These are phyloP conservation scores for Rhea americana DNA, from an alignment of 2,113 vertebrate genomes.

Conservation along the genomic window DNA sequence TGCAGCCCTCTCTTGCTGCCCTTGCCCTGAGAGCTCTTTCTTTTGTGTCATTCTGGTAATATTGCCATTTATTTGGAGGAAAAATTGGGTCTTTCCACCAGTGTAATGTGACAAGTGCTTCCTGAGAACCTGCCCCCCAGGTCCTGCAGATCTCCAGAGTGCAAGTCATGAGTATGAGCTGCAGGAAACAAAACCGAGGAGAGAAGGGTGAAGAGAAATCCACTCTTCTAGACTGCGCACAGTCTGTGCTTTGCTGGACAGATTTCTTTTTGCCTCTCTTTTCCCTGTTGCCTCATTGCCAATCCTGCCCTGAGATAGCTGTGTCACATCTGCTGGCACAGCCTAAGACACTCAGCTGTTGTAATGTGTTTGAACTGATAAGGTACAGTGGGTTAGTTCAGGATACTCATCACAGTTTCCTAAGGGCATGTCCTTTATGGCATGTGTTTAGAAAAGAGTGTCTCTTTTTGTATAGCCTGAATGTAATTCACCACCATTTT, in stretches of 20 bases:
- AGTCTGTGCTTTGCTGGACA: background rate
- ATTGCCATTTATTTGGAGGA: background rate
- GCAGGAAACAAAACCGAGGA: background rate
- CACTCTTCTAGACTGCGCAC: background rate
- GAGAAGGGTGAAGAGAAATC: background rate
- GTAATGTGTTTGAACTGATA: background rate
- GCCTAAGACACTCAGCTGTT: background rate
- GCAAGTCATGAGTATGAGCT: background rate
- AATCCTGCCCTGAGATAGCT: background rate
- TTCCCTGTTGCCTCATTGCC: background rate
- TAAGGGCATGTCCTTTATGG: background rate
- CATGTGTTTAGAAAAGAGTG: background rate
- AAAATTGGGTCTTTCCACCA: background rate
- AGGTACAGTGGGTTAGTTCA: background rate
- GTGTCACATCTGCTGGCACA: background rate
- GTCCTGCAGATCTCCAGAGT: background rate
- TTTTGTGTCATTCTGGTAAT: background rate
- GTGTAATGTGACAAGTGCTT: background rate
- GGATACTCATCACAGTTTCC: background rate
- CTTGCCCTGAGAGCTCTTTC: background rate
- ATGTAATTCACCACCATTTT: background rate
- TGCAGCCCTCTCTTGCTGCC: background rate
- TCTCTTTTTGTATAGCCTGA: background rate
- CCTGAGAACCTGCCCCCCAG: background rate
- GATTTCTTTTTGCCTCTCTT: background rate